phyloP scores from a whole-genome alignment of 1,140 invertebrate species.

The Zophobas atratus region DNA sequence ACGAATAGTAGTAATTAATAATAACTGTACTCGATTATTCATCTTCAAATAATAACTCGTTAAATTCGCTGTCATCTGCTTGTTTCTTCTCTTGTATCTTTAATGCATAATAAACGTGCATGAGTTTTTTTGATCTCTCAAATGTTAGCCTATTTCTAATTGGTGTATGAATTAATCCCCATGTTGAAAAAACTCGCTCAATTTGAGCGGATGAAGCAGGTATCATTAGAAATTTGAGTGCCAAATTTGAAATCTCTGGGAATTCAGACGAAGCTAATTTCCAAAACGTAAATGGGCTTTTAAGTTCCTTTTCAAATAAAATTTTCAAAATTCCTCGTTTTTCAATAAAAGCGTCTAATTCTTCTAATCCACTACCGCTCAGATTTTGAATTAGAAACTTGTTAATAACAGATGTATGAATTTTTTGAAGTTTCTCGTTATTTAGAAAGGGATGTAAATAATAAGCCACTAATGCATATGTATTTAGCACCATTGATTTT shows the following conservation, averaged over 20 bases:
- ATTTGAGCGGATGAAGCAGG: slow-evolving; percentile 34
- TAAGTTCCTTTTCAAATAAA: slow-evolving; percentile 27
- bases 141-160: slow-evolving; percentile 12
- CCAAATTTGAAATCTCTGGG: slow-evolving; percentile 11
- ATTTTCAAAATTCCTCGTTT: slow-evolving; percentile 1
- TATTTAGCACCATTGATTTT: slow-evolving; percentile 41
- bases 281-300: slow-evolving; percentile 11
- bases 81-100: not conserved
- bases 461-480: slow-evolving; percentile 18
- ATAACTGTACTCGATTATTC: no score
- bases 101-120: slow-evolving; percentile 22
- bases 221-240: slow-evolving; percentile 22
- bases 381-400: not conserved
- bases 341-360: not conserved
- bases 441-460: slow-evolving; percentile 30
- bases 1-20: no score
- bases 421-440: not conserved
- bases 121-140: slow-evolving; percentile 19
- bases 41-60: slow-evolving; percentile 50
- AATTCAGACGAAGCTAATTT: not conserved
- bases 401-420: not conserved
- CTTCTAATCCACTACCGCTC: not conserved
- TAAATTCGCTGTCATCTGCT: slow-evolving; percentile 50
- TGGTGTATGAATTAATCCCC: slow-evolving; percentile 11
- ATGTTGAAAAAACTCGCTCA: slow-evolving; percentile 34